Evolutionary conservation across 2,888 invertebrate species (phyloP), one percentile per base, ranked within the genome.

Genomic region (Adelphocoris suturalis): DNA sequence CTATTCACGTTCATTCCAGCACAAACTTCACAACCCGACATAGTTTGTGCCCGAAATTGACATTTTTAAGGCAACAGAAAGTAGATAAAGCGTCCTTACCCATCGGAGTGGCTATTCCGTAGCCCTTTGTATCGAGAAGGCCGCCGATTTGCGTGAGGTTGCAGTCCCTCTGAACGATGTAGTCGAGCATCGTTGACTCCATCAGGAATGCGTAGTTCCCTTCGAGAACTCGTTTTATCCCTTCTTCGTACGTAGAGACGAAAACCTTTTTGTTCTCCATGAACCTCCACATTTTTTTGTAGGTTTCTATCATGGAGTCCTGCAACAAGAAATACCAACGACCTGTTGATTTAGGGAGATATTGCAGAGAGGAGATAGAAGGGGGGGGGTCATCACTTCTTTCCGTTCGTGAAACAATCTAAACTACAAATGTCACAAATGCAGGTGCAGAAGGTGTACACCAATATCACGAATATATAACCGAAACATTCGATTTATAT

Each of bases 151-250:
- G 97, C 27, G 97, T 97, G 75, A 98, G 94, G 93, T 97, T 97
- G 93, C 98, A 98, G 92, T 97, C 96, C 61, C 97, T 94, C 93
- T 97, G 96, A 68, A 97, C 96, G 91, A 95, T 95, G 93, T 97
- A 98, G 93, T 98, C 98, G 57, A 98, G 94, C 95, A 97, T 97
- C 0, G 97, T 97, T 0, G 97, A 97, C 93, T 98, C 98, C 96
- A 98, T 97, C 46, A 98, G 94, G 93, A 97, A 98, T 37, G 98
- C 98, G 93, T 97, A 98, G 93, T 97, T 96, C 4, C 96, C 97
- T 92, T 96, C 95, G 84, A 96, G 94, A 0, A 97, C 97, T 90
- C 96, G 94, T 85, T 95, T 94, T n/a, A 97, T 96, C 0, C 97
- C 97, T 92, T 97, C 95, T 92, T 96, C 96, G 93, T 97, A 97